These are phyloP conservation scores for Chloroclysta siterata DNA, from an alignment of 2,888 invertebrate species.

Conservation along the genomic window DNA sequence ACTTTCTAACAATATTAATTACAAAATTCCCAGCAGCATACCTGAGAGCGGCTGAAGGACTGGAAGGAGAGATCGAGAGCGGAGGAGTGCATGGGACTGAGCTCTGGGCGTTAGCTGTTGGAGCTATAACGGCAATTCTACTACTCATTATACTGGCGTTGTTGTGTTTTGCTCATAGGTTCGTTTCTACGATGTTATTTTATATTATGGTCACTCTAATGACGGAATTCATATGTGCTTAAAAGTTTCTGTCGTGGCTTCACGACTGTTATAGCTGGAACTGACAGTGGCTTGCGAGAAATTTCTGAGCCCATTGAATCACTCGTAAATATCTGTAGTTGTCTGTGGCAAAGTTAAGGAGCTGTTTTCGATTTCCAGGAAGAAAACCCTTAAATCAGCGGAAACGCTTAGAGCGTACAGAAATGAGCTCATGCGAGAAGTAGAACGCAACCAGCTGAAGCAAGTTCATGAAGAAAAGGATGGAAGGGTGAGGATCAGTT, in stretches of 20 bases:
- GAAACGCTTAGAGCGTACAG: constrained; percentile 73
- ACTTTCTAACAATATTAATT: constrained; percentile 26
- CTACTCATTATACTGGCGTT: constrained; percentile 84
- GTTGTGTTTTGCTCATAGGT: constrained; percentile 76
- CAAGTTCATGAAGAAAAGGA: constrained; percentile 78
- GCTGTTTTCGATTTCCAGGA: constrained; percentile 55
- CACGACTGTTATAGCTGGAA: neutral
- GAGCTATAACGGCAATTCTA: constrained; percentile 85
- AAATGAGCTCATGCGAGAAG: constrained; percentile 71
- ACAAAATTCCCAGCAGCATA: constrained; percentile 85
- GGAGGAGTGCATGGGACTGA: constrained; percentile 68
- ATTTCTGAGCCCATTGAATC: no score
- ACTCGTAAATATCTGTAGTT: neutral
- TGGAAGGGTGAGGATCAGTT: constrained; percentile 60
- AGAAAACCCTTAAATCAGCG: constrained; percentile 72
- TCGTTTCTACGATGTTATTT: constrained; percentile 29
- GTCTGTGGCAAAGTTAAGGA: neutral
- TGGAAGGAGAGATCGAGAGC: constrained; percentile 81
- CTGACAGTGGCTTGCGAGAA: no score
- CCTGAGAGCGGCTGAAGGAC: constrained; percentile 86
- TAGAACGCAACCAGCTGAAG: constrained; percentile 76
- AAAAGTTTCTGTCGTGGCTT: neutral
- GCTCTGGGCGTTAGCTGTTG: constrained; percentile 87
- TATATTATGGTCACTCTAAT: neutral
- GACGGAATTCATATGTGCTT: neutral